Evolutionary conservation across 2,888 invertebrate species (phyloP).

Genomic region (Anthophora plumipes): DNA sequence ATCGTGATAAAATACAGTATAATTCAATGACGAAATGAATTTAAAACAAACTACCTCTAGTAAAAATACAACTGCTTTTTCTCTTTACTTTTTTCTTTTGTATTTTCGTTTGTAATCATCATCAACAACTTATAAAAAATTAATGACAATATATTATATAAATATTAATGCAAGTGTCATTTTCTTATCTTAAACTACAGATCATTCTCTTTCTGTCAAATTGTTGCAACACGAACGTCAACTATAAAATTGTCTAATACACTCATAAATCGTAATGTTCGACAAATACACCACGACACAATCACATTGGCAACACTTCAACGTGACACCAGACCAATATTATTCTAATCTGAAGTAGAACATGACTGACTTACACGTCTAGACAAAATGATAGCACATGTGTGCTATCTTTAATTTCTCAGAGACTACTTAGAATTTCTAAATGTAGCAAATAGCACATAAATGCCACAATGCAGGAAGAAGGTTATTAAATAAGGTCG

Average conservation of each 20-base stretch:
- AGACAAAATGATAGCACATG: too few species aligned
- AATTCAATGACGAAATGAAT: background rate
- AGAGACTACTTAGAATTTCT: too few species aligned
- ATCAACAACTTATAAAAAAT: too few species aligned
- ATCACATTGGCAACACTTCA: background rate
- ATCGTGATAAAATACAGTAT: slow-evolving; percentile 21
- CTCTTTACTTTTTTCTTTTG: background rate
- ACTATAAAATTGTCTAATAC: background rate
- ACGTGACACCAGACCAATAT: background rate
- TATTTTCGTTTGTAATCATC: background rate
- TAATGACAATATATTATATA: too few species aligned
- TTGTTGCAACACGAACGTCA: background rate
- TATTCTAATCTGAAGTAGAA: background rate
- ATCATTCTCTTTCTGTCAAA: too few species aligned
- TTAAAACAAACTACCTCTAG: background rate
- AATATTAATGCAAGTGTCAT: background rate
- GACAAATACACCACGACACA: background rate
- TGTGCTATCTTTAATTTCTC: too few species aligned
- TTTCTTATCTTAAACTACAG: slow-evolving; percentile 1
- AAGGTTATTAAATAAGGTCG: too few species aligned
- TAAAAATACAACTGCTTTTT: too few species aligned
- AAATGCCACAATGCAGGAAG: too few species aligned
- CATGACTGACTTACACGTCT: slow-evolving; percentile 1
- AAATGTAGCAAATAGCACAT: too few species aligned
- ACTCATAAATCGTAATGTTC: background rate